phyloP scores from a whole-genome alignment of 2,888 invertebrate genomes.

The Trachelus troglodyta region DNA sequence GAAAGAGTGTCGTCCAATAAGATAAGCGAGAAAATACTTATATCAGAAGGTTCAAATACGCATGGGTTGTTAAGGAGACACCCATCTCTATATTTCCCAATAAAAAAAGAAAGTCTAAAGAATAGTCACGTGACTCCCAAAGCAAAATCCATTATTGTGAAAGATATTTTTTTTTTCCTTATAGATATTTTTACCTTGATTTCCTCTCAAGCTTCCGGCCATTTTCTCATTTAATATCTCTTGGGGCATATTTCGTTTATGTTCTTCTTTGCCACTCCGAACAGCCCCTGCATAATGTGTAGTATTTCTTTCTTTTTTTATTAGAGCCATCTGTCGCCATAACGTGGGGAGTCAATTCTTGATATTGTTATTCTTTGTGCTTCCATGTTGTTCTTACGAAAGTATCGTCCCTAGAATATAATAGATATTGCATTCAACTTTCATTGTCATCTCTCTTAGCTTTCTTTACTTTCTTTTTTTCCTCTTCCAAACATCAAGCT shows the following conservation, averaged over 20 bases:
- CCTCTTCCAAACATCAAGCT: not conserved
- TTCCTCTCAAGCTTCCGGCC: not conserved
- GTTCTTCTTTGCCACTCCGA: not conserved
- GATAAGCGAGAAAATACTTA: not conserved
- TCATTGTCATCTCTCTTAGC: not conserved
- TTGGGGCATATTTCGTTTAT: not conserved
- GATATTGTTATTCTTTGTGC: not conserved
- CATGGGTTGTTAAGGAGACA: not conserved
- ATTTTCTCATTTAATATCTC: not conserved
- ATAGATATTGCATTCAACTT: not conserved
- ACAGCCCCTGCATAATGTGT: not conserved
- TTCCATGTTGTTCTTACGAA: not conserved
- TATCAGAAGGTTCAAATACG: not conserved
- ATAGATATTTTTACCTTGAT: not conserved
- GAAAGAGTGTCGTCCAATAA: not conserved
- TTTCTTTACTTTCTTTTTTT: not conserved
- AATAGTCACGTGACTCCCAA: not conserved
- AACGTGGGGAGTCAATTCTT: not conserved
- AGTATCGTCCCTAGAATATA: not conserved
- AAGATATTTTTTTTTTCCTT: not conserved
- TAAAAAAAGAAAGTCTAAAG: not conserved
- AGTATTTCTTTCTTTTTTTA: not conserved
- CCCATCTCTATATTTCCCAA: too few species aligned
- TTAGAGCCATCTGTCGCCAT: not conserved
- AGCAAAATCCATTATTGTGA: not conserved